Conservation (phyloP, 2,113 vertebrate species). For the Hippopotamus amphibius region DNA sequence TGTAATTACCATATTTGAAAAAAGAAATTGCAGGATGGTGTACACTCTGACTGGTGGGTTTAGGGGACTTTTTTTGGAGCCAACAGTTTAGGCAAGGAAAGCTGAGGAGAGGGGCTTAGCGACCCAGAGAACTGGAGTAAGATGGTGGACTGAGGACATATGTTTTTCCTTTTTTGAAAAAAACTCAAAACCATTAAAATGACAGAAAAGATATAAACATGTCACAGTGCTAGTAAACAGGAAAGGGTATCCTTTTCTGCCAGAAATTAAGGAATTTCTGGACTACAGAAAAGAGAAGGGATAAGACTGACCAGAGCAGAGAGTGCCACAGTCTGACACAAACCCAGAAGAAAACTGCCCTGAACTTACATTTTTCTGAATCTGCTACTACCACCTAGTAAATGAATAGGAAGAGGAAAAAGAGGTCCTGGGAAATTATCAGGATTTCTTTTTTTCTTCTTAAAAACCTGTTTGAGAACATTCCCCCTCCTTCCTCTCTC, state of each 20-base stretch:
- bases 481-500: neutral
- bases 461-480: neutral
- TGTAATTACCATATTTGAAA: no score
- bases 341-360: neutral
- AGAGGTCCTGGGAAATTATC: neutral
- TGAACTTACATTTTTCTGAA: neutral
- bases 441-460: neutral
- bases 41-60: neutral
- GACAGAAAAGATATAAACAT: neutral
- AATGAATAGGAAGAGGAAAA: neutral
- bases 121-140: neutral
- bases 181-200: slow-evolving; percentile 2
- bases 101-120: neutral
- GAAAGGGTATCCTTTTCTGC: slow-evolving; percentile 9
- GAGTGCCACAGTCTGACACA: neutral
- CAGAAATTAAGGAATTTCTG: neutral
- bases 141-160: neutral
- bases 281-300: neutral
- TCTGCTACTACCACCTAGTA: neutral
- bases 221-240: neutral
- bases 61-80: neutral
- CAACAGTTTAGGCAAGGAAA: neutral
- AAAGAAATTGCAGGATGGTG: neutral
- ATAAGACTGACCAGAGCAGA: neutral
- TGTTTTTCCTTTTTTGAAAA: neutral